These are phyloP conservation scores for Plodia interpunctella DNA, from an alignment of 1,140 invertebrate species.

Conservation along the genomic window DNA sequence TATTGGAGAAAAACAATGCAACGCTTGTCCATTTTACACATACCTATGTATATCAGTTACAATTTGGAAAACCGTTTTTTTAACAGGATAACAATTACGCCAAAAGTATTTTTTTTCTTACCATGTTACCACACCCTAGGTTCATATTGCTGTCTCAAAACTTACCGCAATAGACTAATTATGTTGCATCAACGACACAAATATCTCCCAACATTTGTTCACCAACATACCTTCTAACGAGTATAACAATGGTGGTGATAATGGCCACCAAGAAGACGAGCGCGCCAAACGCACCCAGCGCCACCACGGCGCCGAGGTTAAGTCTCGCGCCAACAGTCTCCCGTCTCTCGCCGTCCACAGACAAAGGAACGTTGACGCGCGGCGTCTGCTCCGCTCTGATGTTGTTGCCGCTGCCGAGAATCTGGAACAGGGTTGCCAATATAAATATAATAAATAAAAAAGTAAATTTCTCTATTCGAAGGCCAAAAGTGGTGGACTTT, in stretches of 20 bases:
- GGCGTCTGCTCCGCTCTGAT: constrained; percentile 76
- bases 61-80: too few species aligned
- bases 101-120: too few species aligned
- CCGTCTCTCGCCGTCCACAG: constrained; percentile 81
- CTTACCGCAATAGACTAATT: too few species aligned
- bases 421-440: constrained; percentile 36
- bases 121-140: too few species aligned
- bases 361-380: constrained; percentile 82
- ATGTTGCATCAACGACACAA: background rate
- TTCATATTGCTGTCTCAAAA: too few species aligned
- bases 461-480: too few species aligned
- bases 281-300: constrained; percentile 91
- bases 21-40: background rate
- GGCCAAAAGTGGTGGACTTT: too few species aligned
- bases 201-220: background rate
- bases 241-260: constrained; percentile 91
- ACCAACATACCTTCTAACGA: constrained; percentile 90
- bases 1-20: too few species aligned
- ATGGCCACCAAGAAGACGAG: constrained; percentile 93
- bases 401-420: constrained; percentile 60
- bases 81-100: too few species aligned
- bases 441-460: too few species aligned
- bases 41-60: too few species aligned
- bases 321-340: constrained; percentile 85
- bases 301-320: constrained; percentile 92